Percentiles rank a stretch among this genome's conserved stretches.
Evolutionary conservation across 2,113 vertebrate genomes (phyloP).

Genomic region (Thunnus thynnus): DNA sequence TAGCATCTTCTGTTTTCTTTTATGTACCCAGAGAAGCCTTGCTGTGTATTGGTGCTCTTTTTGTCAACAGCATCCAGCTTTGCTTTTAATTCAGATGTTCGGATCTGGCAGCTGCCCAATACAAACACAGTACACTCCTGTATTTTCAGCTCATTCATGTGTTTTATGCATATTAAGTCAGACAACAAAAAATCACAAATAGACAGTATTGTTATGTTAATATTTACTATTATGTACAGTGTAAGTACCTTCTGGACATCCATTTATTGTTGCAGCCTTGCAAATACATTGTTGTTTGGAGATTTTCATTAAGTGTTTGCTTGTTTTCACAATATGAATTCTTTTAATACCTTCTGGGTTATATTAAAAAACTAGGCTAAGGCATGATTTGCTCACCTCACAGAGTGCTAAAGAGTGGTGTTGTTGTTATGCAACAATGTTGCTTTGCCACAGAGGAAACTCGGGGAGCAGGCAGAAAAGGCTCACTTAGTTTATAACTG

Average conservation of each 20-base stretch:
- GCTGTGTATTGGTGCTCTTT: constrained; percentile 1
- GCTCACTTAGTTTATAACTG: background rate
- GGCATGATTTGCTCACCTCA: background rate
- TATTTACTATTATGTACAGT: constrained; percentile 15
- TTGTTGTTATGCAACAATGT: background rate
- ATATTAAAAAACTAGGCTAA: background rate
- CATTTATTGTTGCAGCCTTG: constrained; percentile 15
- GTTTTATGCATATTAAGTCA: constrained; percentile 15
- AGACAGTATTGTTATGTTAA: constrained; percentile 39
- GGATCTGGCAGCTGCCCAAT: constrained; percentile 33
- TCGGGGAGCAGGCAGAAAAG: background rate
- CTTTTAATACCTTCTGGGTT: background rate
- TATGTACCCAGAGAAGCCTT: background rate
- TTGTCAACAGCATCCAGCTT: background rate
- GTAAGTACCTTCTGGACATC: background rate
- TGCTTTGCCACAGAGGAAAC: background rate
- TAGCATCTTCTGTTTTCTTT: constrained; percentile 40
- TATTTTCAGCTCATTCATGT: constrained; percentile 4
- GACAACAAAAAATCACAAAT: background rate
- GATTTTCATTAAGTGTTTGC: constrained; percentile 6
- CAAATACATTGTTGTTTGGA: background rate
- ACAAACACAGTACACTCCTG: background rate
- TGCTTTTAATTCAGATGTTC: background rate
- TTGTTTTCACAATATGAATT: background rate
- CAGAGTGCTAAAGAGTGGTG: background rate